These are phyloP conservation scores for Mycalesis mineus DNA, from an alignment of 2,888 invertebrate species.

Conservation along the genomic window DNA sequence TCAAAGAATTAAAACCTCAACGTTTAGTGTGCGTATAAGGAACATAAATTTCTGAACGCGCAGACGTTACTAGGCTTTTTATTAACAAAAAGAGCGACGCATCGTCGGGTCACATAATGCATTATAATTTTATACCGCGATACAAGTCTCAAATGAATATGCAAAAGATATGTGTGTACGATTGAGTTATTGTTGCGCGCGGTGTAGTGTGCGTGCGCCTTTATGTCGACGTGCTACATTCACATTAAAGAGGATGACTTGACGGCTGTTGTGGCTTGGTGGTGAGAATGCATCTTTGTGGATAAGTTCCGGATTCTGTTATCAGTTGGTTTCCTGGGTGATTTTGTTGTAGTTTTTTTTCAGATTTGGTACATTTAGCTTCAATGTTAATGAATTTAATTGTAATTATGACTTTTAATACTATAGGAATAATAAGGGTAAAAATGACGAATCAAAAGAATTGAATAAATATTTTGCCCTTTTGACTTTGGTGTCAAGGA, in stretches of 20 bases:
- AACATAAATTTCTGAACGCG: conserved; percentile 11
- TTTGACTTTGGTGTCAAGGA: too few species aligned
- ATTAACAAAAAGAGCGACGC: conserved; percentile 28
- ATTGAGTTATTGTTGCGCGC: conserved; percentile 72
- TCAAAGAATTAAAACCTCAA: not conserved
- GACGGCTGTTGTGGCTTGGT: not conserved
- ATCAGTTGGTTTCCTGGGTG: too few species aligned
- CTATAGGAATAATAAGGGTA: too few species aligned
- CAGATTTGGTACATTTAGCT: too few species aligned
- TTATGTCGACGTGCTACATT: conserved; percentile 28
- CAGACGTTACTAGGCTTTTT: conserved; percentile 19
- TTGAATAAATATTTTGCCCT: too few species aligned
- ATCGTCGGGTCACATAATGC: conserved; percentile 66
- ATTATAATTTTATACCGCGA: conserved; percentile 79
- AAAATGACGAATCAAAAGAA: too few species aligned
- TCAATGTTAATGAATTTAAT: too few species aligned
- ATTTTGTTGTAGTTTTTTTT: too few species aligned
- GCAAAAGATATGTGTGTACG: conserved; percentile 62
- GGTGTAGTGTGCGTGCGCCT: conserved; percentile 45
- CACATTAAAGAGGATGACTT: conserved; percentile 28
- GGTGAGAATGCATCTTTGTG: not conserved
- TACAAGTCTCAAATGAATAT: conserved; percentile 75
- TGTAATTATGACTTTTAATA: too few species aligned
- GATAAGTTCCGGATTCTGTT: not conserved
- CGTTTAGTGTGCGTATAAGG: not conserved